Base-by-base conservation (phyloP, 1,140 invertebrate genomes). In the Cydia amplana region DNA sequence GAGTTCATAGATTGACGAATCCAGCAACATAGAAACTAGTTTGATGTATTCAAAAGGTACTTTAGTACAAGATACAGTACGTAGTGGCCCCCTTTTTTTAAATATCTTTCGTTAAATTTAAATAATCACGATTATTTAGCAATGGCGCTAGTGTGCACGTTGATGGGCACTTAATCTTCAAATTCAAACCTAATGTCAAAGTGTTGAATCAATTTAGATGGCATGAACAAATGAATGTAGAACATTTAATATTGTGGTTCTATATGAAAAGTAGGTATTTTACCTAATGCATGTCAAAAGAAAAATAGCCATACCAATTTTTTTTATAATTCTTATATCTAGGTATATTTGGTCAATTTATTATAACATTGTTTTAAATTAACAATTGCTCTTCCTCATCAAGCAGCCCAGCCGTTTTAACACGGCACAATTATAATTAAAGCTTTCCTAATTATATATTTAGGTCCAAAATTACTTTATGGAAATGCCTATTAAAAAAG, bases 331-430 rank as follows among this genome's bases (percentile, higher is more conserved):
- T 70, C 65, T 70, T 70, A 70, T 16, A 10, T 18, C 36, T 70
- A 70, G 3, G 18, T 70, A 70, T 10, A 36, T 70, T 70, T 70
- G 65, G 65, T 70, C 65, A 70, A 70, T 70, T 70, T 36, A 70
- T 70, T 70, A 40, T 36, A 64, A 25, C 10, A 65, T 20, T 36
- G 23, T 20, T 60, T 60, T 60, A 60, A 23, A 23, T 10, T 20
- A 60, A 60, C 65, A 43, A 32, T 70, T 70, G 65, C 65, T 36
- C 16, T 18, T 70, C 64, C 0, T 14, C 40, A 43, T 43, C 40
- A 43, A 43, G 5, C 40, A 43, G 12, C 2, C 7, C 14, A 36
- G 28, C 65, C 12, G 18, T 70, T 18, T 6, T 40, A 28, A 28
- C 64, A 23, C 64, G 25, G 28, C 64, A 4, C 25, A 16, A 70